These are phyloP conservation scores for Selene dorsalis DNA, from an alignment of 2,797 vertebrate genomes.

Conservation along the genomic window DNA sequence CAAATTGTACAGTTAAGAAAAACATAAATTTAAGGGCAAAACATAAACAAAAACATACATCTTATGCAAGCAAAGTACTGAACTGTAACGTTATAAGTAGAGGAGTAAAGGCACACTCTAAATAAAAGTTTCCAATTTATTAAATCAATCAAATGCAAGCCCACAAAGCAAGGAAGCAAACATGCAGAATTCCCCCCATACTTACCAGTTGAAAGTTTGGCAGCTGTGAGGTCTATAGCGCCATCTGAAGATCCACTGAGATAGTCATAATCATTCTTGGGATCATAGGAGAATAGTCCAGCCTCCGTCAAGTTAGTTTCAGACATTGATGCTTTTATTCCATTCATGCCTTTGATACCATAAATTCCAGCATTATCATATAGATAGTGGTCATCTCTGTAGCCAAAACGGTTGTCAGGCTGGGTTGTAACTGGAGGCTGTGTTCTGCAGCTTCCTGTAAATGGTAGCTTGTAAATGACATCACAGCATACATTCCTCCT, in stretches of 20 bases:
- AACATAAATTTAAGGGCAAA: constrained; percentile 25
- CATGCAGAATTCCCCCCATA: constrained; percentile 79
- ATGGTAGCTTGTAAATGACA: constrained; percentile 96
- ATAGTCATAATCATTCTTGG: constrained; percentile 92
- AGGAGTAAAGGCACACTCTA: background rate
- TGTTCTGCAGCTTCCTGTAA: constrained; percentile 93
- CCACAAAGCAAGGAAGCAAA: constrained; percentile 63
- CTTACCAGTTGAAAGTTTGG: constrained; percentile 94
- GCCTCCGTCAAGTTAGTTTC: constrained; percentile 91
- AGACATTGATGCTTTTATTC: constrained; percentile 92
- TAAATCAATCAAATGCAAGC: constrained; percentile 31
- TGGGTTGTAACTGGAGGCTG: constrained; percentile 90
- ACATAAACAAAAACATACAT: constrained; percentile 44
- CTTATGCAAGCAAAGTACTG: background rate
- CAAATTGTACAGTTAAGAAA: background rate
- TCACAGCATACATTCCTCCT: constrained; percentile 96
- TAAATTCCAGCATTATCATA: constrained; percentile 87
- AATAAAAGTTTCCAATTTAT: constrained; percentile 50
- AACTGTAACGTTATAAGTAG: background rate
- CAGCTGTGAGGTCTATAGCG: constrained; percentile 96
- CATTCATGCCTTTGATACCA: constrained; percentile 88
- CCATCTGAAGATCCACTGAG: constrained; percentile 87
- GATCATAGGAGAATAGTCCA: constrained; percentile 90
- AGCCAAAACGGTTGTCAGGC: constrained; percentile 91
- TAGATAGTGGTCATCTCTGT: constrained; percentile 91